Evolutionary conservation across 2,113 vertebrate species (phyloP).

Genomic region (Ameiurus melas): DNA sequence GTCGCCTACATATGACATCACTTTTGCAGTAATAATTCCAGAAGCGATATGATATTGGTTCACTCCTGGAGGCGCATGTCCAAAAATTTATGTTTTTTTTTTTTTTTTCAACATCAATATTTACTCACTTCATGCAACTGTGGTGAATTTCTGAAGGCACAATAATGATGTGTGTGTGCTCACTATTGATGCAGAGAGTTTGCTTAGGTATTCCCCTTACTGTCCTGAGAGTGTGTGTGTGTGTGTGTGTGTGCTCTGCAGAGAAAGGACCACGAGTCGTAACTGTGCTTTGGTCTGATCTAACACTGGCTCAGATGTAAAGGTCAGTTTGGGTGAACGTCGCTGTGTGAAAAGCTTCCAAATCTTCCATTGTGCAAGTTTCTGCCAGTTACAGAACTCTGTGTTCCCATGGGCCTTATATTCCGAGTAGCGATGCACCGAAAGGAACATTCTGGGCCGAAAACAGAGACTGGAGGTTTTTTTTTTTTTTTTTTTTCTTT

Average conservation of each 20-base stretch:
- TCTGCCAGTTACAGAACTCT: not conserved
- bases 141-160: not conserved
- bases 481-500: no score
- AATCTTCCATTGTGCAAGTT: not conserved
- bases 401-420: not conserved
- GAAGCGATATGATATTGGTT: not conserved
- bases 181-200: slow-evolving; percentile 2
- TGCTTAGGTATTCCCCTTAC: slow-evolving; percentile 12
- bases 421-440: not conserved
- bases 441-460: no score
- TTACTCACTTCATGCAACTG: not conserved
- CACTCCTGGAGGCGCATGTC: not conserved
- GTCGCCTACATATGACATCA: not conserved
- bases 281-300: not conserved
- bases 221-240: not conserved
- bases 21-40: not conserved
- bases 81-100: not conserved
- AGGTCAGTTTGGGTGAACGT: not conserved
- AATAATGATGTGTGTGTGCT: slow-evolving; percentile 4
- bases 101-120: not conserved
- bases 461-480: no score
- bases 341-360: not conserved
- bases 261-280: not conserved
- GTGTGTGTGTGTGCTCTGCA: not conserved
- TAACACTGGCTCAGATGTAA: not conserved